Conservation (phyloP, 1,140 invertebrate species). For the Piezodorus guildinii region DNA sequence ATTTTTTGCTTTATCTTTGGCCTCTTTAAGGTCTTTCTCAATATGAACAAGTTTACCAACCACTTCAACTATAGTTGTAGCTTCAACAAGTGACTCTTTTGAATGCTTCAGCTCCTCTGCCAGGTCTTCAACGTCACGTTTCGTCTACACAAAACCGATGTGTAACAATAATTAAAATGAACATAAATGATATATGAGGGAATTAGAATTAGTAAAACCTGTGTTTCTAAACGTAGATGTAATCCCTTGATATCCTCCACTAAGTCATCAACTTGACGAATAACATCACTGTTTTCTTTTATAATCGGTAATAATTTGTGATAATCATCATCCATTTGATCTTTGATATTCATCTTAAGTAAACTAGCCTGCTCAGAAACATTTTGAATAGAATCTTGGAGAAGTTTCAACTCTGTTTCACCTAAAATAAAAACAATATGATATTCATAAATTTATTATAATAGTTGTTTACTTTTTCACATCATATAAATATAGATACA, state of each 20-base stretch:
- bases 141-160: slow-evolving; percentile 12
- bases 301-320: background rate
- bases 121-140: slow-evolving; percentile 12
- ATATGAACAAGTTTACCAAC: slow-evolving; percentile 14
- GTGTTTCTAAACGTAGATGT: background rate
- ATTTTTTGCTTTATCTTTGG: background rate
- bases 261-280: slow-evolving; percentile 3
- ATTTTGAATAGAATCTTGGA: slow-evolving; percentile 9
- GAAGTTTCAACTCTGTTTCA: slow-evolving; percentile 11
- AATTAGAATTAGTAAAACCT: background rate
- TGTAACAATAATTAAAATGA: background rate
- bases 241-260: slow-evolving; percentile 6
- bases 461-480: no score
- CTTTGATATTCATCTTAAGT: slow-evolving; percentile 9
- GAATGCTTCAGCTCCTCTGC: slow-evolving; percentile 16
- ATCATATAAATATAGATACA: no score
- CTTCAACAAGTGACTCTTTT: slow-evolving; percentile 10
- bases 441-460: no score
- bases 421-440: background rate
- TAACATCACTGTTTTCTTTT: background rate
- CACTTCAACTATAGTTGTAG: slow-evolving; percentile 2
- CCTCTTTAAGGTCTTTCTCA: slow-evolving; percentile 8
- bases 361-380: background rate
- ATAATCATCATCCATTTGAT: slow-evolving; percentile 14
- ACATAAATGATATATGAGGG: background rate